phyloP scores from a whole-genome alignment of 2,888 invertebrate genomes.

The Tricholauxania praeusta region DNA sequence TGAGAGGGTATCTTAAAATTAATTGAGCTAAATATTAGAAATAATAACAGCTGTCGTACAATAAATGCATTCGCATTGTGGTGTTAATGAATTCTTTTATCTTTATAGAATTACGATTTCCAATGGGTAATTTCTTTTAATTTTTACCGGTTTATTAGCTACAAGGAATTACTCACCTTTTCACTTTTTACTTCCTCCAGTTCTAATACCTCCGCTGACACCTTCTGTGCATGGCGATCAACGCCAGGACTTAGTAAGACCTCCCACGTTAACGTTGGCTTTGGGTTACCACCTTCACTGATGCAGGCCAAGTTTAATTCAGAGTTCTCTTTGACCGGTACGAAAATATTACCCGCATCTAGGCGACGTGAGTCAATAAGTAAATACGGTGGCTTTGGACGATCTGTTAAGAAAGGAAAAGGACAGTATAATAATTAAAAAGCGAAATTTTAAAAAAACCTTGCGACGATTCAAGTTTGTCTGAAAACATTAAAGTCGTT shows the following conservation, averaged over 20 bases:
- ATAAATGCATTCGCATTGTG: not conserved
- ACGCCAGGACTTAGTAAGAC: conserved; percentile 70
- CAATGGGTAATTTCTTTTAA: not conserved
- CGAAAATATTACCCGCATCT: conserved; percentile 88
- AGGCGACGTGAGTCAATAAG: conserved; percentile 87
- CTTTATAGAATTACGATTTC: not conserved
- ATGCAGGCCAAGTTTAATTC: conserved; percentile 86
- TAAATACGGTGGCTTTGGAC: conserved; percentile 86
- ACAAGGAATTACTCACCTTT: conserved; percentile 56
- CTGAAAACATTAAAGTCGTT: too few relatives aligned
- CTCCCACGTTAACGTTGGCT: conserved; percentile 71
- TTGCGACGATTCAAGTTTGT: not conserved
- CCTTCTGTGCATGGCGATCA: conserved; percentile 71
- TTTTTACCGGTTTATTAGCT: not conserved
- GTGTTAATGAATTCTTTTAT: not conserved
- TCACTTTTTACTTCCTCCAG: conserved; percentile 67
- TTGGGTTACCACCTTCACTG: conserved; percentile 85
- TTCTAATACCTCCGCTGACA: conserved; percentile 69
- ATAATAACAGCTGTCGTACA: not conserved
- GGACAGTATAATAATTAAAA: not conserved
- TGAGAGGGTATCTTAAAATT: not conserved
- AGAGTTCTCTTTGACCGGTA: conserved; percentile 87
- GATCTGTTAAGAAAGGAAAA: conserved; percentile 71
- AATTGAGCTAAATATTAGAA: not conserved
- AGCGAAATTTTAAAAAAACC: conserved; percentile 5